Percentiles rank a stretch among this genome's conserved stretches.
Evolutionary conservation across 2,797 vertebrate species (phyloP).

Genomic region (Typhlichthys eigenmanni): DNA sequence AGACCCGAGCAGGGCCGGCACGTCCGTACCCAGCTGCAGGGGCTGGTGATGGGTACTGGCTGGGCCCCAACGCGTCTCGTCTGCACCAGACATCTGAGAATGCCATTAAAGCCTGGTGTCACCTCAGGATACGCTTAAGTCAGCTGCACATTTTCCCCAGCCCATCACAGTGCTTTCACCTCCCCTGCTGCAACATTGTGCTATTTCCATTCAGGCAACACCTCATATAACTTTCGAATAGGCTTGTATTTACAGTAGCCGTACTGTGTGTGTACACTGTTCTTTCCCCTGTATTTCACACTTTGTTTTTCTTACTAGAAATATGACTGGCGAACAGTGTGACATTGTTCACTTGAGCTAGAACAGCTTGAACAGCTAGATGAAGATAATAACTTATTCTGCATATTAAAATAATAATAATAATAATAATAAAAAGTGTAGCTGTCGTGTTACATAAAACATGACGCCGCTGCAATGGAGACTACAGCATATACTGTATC

Average conservation of each 20-base stretch:
- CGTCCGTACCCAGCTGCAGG: constrained; percentile 45
- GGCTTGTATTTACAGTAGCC: constrained; percentile 46
- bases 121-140: constrained; percentile 69
- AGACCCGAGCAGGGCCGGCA: constrained; percentile 34
- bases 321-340: constrained; percentile 13
- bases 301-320: constrained; percentile 14
- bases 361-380: too few relatives aligned
- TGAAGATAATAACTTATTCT: too few relatives aligned
- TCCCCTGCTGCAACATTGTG: constrained; percentile 34
- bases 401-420: too few relatives aligned
- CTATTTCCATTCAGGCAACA: constrained; percentile 62
- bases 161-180: constrained; percentile 45
- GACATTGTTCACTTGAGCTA: not conserved
- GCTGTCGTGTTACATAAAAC: constrained; percentile 3
- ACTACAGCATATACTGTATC: constrained; percentile 4
- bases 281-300: constrained; percentile 29
- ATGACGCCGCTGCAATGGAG: constrained; percentile 3
- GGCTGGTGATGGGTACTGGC: constrained; percentile 68
- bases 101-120: constrained; percentile 68
- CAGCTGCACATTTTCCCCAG: constrained; percentile 58
- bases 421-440: too few relatives aligned
- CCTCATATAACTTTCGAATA: constrained; percentile 58
- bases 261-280: constrained; percentile 38
- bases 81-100: constrained; percentile 73
- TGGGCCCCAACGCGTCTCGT: constrained; percentile 58